A percentile compares a stretch with the other conserved stretches of the same genome.
Conservation (phyloP, 1,140 invertebrate species). For the Zaprionus gabonicus region DNA sequence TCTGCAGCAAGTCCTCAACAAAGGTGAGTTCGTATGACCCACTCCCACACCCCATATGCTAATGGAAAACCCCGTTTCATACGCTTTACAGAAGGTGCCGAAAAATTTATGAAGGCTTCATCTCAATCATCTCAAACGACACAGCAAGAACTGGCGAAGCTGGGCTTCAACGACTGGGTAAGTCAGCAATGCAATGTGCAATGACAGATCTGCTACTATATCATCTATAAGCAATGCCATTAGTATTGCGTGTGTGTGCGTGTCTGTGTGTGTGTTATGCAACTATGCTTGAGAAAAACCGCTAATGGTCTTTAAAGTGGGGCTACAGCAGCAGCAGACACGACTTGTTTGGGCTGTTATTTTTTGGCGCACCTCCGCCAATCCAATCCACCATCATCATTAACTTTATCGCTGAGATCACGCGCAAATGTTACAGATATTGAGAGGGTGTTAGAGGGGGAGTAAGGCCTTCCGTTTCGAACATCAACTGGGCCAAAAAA, state of each 20-base stretch:
- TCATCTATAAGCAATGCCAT: constrained; percentile 22
- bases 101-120: constrained; percentile 86
- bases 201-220: constrained; percentile 21
- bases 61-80: neutral
- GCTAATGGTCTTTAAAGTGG: constrained; percentile 73
- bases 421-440: constrained; percentile 30
- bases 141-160: constrained; percentile 89
- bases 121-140: constrained; percentile 86
- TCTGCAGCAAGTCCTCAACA: constrained; percentile 91
- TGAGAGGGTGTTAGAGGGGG: neutral
- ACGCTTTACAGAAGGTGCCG: constrained; percentile 75
- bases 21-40: constrained; percentile 68
- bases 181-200: constrained; percentile 55
- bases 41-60: neutral
- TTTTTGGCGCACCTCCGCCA: constrained; percentile 69
- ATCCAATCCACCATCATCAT: constrained; percentile 58
- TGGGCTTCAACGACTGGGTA: constrained; percentile 95
- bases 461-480: constrained; percentile 40
- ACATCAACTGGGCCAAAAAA: constrained; percentile 18
- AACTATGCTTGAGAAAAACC: constrained; percentile 43
- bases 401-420: constrained; percentile 67
- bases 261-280: constrained; percentile 25
- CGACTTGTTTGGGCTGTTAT: constrained; percentile 17
- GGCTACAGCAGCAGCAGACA: constrained; percentile 15
- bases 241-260: constrained; percentile 1